Conservation (phyloP, 37 sponge, comb jelly and placozoan species). For the Haliclona indistincta region DNA sequence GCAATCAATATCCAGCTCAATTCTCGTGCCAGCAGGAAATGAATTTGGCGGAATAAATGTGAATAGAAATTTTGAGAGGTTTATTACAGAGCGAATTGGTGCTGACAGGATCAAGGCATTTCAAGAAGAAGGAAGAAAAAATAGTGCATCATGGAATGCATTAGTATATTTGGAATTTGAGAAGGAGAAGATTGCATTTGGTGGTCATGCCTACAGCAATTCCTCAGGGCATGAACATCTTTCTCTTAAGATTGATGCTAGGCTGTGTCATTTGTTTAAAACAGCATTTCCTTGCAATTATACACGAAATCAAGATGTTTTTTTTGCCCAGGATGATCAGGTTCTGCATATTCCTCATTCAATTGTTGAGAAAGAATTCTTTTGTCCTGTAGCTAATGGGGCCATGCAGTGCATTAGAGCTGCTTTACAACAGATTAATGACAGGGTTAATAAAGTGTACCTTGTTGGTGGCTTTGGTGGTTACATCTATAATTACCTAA, state of each 20-base stretch:
- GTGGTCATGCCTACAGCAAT: no score
- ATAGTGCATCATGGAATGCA: not conserved
- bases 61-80: constrained; percentile 9
- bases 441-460: constrained; percentile 5
- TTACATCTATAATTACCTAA: constrained; percentile 6
- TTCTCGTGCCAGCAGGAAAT: constrained; percentile 26
- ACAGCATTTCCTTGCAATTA: no score
- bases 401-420: not conserved
- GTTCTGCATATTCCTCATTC: not conserved
- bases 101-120: no score
- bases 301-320: no score
- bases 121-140: no score
- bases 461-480: constrained; percentile 51
- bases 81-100: not conserved
- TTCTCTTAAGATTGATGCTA: no score
- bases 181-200: constrained; percentile 21
- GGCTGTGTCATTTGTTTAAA: no score
- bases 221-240: no score
- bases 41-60: constrained; percentile 29
- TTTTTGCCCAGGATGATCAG: not conserved
- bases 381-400: constrained; percentile 2
- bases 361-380: constrained; percentile 17
- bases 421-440: not conserved
- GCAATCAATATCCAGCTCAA: not conserved
- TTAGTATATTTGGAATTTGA: constrained; percentile 31